Percentiles rank a stretch among this genome's conserved stretches.
Evolutionary conservation across 1,140 invertebrate species (phyloP).

Genomic region (Bilobella aurantiaca): DNA sequence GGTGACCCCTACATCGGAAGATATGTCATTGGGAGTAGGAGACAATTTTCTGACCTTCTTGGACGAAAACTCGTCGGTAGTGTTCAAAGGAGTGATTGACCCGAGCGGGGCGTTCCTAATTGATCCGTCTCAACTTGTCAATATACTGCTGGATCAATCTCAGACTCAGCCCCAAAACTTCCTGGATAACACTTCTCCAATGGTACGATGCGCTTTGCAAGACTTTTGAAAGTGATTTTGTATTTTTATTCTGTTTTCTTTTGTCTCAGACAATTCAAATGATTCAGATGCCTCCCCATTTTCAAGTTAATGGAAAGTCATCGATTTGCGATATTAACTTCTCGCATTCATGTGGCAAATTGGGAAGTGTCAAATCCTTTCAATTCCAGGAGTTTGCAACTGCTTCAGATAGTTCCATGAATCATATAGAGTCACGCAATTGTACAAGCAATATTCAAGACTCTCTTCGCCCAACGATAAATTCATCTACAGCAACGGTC

Average conservation of each 20-base stretch:
- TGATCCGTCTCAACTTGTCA: constrained; percentile 18
- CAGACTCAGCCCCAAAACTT: not conserved
- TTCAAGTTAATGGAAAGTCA: not conserved
- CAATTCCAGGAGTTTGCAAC: no score
- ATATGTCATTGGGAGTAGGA: no score
- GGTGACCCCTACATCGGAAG: no score
- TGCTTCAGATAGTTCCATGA: no score
- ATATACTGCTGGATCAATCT: constrained; percentile 16
- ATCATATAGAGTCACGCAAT: no score
- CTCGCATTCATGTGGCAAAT: no score
- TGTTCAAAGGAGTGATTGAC: constrained; percentile 26
- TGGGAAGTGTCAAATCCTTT: no score
- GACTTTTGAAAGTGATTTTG: not conserved
- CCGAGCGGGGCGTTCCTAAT: constrained; percentile 18
- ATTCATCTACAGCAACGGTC: no score
- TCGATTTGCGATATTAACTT: no score
- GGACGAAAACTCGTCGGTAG: constrained; percentile 21
- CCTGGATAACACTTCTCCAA: not conserved
- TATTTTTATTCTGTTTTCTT: not conserved
- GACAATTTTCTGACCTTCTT: constrained; percentile 14
- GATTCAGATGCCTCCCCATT: constrained; percentile 3
- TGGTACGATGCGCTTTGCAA: not conserved
- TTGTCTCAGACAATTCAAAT: no score
- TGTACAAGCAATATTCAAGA: no score
- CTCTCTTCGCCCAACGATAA: no score